phyloP scores from a whole-genome alignment of 2,888 invertebrate genomes.

The Hydraecia micacea region DNA sequence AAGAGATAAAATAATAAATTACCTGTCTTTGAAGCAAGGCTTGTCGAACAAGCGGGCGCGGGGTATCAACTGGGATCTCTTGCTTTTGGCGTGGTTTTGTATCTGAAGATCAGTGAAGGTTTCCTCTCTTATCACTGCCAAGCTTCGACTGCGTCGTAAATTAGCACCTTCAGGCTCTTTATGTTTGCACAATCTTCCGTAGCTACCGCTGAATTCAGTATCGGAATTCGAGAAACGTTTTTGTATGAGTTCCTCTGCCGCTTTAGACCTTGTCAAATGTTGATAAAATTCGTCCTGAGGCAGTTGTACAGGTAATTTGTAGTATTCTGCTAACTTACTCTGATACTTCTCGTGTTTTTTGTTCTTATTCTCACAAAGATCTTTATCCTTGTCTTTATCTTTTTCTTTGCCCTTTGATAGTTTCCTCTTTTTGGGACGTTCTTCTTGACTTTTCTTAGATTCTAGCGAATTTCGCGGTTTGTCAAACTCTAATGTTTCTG shows the following conservation, averaged over 20 bases:
- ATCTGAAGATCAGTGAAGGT: slow-evolving; percentile 93
- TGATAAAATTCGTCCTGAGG: slow-evolving; percentile 89
- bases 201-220: slow-evolving; percentile 87
- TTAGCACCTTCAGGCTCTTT: slow-evolving; percentile 89
- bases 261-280: slow-evolving; percentile 86
- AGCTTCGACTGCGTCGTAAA: slow-evolving; percentile 92
- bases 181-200: slow-evolving; percentile 88
- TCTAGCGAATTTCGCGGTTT: slow-evolving; percentile 84
- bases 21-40: slow-evolving; percentile 94
- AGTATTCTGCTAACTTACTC: slow-evolving; percentile 88
- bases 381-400: slow-evolving; percentile 82
- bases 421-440: slow-evolving; percentile 87
- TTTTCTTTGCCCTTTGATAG: slow-evolving; percentile 84
- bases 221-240: slow-evolving; percentile 87
- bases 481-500: slow-evolving; percentile 88
- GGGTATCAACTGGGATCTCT: slow-evolving; percentile 94
- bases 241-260: slow-evolving; percentile 86
- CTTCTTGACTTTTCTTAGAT: slow-evolving; percentile 84
- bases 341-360: slow-evolving; percentile 88
- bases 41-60: slow-evolving; percentile 94
- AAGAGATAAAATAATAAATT: slow-evolving; percentile 65
- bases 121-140: slow-evolving; percentile 94
- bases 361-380: slow-evolving; percentile 80
- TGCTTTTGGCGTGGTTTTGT: slow-evolving; percentile 91
- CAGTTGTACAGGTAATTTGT: slow-evolving; percentile 85